Conservation (phyloP, 2,797 vertebrate species). For the Phataginus tricuspis region DNA sequence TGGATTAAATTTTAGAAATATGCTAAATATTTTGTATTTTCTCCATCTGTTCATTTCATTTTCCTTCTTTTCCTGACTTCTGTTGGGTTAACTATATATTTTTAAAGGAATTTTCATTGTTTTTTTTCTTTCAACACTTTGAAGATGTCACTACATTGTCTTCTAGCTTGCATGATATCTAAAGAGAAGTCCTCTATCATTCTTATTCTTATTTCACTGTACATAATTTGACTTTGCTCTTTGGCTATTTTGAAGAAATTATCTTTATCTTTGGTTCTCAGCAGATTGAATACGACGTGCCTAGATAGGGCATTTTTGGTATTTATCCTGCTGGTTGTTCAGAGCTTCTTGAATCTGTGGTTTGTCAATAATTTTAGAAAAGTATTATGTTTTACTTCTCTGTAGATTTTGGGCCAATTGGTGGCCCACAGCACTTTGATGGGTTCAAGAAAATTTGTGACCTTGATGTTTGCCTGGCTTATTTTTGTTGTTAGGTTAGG, state of each 20-base stretch:
- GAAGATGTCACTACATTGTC: background rate
- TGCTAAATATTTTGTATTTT: background rate
- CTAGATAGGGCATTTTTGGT: background rate
- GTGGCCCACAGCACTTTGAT: background rate
- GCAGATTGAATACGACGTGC: background rate
- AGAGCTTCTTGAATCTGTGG: background rate
- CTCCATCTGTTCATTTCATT: background rate
- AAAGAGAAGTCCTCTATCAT: background rate
- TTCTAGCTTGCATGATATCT: background rate
- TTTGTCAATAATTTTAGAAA: background rate
- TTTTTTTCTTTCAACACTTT: background rate
- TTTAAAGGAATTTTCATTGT: background rate
- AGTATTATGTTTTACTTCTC: background rate
- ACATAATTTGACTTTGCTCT: background rate
- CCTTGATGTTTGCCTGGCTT: background rate
- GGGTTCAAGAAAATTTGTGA: background rate
- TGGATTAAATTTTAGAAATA: background rate
- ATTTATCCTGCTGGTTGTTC: background rate
- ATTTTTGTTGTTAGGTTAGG: background rate
- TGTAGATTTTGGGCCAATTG: background rate
- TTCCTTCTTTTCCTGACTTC: background rate
- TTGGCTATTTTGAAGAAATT: background rate
- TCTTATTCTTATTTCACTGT: background rate
- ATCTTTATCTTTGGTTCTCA: background rate
- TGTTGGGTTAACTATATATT: background rate